Evolutionary conservation across 1,140 invertebrate genomes (phyloP).

Genomic region (Hyles euphorbiae): DNA sequence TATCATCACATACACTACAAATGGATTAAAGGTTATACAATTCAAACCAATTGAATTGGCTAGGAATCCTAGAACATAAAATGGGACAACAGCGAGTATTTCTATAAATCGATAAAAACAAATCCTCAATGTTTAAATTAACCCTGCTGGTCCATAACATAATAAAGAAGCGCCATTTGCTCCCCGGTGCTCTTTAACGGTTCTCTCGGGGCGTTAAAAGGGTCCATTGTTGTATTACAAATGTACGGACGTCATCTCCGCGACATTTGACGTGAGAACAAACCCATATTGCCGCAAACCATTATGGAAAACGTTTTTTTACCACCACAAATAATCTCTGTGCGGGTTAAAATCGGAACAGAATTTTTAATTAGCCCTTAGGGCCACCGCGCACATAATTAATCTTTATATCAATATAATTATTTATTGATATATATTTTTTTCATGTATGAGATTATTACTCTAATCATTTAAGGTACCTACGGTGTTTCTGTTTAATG

Average conservation of each 20-base stretch:
- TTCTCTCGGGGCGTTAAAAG: slow-evolving; percentile 30
- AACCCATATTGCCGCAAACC: slow-evolving; percentile 38
- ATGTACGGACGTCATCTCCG: slow-evolving; percentile 58
- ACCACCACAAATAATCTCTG: background rate
- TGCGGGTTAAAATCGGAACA: background rate
- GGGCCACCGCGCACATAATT: too few relatives aligned
- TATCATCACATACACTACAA: too few relatives aligned
- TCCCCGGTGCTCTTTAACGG: slow-evolving; percentile 42
- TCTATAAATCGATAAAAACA: too few relatives aligned
- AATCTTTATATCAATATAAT: too few relatives aligned
- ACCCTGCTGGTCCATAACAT: slow-evolving; percentile 5
- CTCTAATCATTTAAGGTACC: too few relatives aligned
- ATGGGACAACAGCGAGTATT: too few relatives aligned
- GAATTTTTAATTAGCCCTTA: background rate
- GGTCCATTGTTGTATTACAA: slow-evolving; percentile 66
- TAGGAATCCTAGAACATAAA: too few relatives aligned
- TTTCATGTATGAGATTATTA: too few relatives aligned
- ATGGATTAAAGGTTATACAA: too few relatives aligned
- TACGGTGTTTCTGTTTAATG: too few relatives aligned
- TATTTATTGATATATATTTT: too few relatives aligned
- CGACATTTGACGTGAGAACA: slow-evolving; percentile 65
- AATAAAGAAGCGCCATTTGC: slow-evolving; percentile 20
- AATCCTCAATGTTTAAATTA: background rate
- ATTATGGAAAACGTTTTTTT: background rate
- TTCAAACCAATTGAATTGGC: too few relatives aligned